A percentile compares a stretch with the other conserved stretches of the same genome.
These are phyloP conservation scores for Syngnathus typhle DNA, from an alignment of 2,113 vertebrate species.

Conservation along the genomic window DNA sequence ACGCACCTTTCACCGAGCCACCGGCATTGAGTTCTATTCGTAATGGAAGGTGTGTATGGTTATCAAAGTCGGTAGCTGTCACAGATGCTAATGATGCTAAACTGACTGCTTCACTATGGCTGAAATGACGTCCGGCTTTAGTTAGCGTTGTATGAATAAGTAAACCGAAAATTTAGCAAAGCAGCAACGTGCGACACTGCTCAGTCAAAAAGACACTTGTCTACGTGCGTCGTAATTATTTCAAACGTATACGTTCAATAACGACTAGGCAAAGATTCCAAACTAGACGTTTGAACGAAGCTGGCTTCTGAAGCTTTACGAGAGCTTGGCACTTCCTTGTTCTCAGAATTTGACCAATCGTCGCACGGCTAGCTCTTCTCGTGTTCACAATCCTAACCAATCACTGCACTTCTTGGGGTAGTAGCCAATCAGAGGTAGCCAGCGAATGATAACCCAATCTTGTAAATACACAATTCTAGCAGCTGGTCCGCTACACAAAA, in stretches of 20 bases:
- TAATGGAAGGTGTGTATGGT: neutral
- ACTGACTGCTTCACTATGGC: constrained; percentile 15
- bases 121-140: constrained; percentile 40
- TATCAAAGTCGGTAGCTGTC: constrained; percentile 25
- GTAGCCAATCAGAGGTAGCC: constrained; percentile 54
- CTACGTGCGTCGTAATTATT: neutral
- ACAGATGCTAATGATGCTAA: constrained; percentile 7
- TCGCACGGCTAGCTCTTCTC: constrained; percentile 30
- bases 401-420: constrained; percentile 15
- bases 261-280: neutral
- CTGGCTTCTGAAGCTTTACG: constrained; percentile 41
- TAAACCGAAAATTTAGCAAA: neutral
- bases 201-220: neutral
- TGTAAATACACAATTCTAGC: constrained; percentile 64
- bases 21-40: neutral
- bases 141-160: constrained; percentile 24
- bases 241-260: neutral
- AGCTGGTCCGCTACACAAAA: constrained; percentile 57
- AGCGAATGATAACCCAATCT: constrained; percentile 53
- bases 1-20: neutral
- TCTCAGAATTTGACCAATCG: constrained; percentile 54
- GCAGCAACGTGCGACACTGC: fast-evolving
- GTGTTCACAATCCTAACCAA: constrained; percentile 47
- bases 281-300: constrained; percentile 7
- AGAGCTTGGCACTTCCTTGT: constrained; percentile 54